Evolutionary conservation across 2,888 invertebrate species (phyloP), one percentile per base, ranked within the genome.

Genomic region (Carterocephalus palaemon): DNA sequence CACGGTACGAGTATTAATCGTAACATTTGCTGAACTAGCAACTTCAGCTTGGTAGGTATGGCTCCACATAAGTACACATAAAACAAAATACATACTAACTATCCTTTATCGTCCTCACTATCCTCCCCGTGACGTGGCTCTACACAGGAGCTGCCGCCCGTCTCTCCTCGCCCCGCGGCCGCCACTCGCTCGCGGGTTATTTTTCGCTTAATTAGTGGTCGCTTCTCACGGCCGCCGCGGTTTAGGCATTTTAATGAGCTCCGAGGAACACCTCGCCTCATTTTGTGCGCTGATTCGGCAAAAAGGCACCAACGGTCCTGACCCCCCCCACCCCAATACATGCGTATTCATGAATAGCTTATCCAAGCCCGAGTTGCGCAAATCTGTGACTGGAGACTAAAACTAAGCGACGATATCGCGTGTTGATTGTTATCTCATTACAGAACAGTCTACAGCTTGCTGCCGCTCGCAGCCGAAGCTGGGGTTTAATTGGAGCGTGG

Each of bases 231-330:
- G 52, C 50, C 50, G 51, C 47, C 53, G 66, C 67, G 62, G 59
- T 60, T 70, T 69, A 75, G 77, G 77, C 68, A 81, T 82, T 81
- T 81, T 81, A 82, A 82, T 79, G 78, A 81, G 80, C 60, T 60
- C 49, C 55, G 50, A 36, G 46, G 45, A 54, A 47, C 49, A 24
- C 34, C 34, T 40, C 37, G 24, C 31, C 26, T 42, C 42, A 29
- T 36, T 36, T 36, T 36, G 42, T 34, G 20, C 34, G 34, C 42
- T 36, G 42, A 42, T 34, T 36, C 28, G 29, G 29, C 43, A 43
- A 43, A 43, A 43, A 43, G 43, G 43, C 34, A 16, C 34, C 28
- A 36, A 42, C 31, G 31, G 17, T 3, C 9, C n/a, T 8, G 31
- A 5, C 6, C n/a, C 12, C 12, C 7, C 8, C 3, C 7, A 2